Base-by-base conservation (phyloP, 2,888 invertebrate genomes). In the Euzophera pinguis region DNA sequence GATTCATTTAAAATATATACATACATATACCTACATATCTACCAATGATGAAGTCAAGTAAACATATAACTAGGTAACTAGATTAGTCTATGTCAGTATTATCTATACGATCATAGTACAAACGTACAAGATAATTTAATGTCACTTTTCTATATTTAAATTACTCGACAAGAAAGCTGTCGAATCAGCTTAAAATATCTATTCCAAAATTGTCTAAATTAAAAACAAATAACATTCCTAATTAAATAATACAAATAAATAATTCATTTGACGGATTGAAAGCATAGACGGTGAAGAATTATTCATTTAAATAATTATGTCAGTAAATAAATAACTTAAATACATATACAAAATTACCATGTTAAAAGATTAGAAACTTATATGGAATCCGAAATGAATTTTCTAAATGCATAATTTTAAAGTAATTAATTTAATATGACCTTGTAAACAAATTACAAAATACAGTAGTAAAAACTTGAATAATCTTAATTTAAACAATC, bases 211-310 rank as follows among this genome's bases (percentile, higher is more conserved):
- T 34, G 22, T 22, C 22, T n/a, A n/a, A n/a, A n/a, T n/a, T n/a
- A 22, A 5, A 22, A 2, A 22, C 22, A 22, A 22, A 22, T 22
- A 22, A 22, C 2, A 22, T 22, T 22, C 32, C 13, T 14, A 13
- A 38, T 38, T 43, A 12, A 22, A 34, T 34, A n/a, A 6, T 13
- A 34, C 10, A 34, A 35, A 47, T 47, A n/a, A 47, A 47, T 47
- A 35, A 47, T 47, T 47, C 35, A 47, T 47, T 12, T 17, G 35
- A 17, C 10, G 35, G n/a, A 47, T 47, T 34, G 47, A 47, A 47
- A 35, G 17, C 47, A 7, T 43, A 3, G 12, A 43, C 27, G 10
- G 22, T n/a, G 22, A 10, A 16, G 35, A 47, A 35, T 35, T 43
- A 43, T 43, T 43, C 13, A 43, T 17, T 27, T 27, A 43, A 43